Percentiles rank a stretch among this genome's conserved stretches.
Conservation (phyloP, 2,888 invertebrate species). For the Dromius quadrimaculatus region DNA sequence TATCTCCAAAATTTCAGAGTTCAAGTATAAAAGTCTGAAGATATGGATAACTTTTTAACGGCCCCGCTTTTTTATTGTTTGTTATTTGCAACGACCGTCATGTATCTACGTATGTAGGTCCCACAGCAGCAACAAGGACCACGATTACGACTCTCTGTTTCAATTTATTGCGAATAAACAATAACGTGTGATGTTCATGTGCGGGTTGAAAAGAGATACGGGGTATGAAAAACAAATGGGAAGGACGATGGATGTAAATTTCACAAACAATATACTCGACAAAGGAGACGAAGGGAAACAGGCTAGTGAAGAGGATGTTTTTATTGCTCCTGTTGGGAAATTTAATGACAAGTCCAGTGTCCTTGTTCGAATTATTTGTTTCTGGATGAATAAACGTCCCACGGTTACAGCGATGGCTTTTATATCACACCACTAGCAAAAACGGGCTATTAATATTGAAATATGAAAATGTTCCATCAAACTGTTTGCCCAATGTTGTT, state of each 20-base stretch:
- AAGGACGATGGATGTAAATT: slow-evolving; percentile 44
- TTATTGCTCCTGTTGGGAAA: slow-evolving; percentile 30
- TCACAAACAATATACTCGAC: slow-evolving; percentile 35
- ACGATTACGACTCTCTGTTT: slow-evolving; percentile 28
- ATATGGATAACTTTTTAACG: slow-evolving; percentile 51
- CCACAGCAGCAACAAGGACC: not conserved
- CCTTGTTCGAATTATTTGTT: slow-evolving; percentile 20
- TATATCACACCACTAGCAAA: too few species aligned
- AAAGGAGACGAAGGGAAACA: slow-evolving; percentile 24
- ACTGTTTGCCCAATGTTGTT: too few species aligned
- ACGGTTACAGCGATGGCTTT: too few species aligned
- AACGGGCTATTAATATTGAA: too few species aligned
- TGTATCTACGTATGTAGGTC: slow-evolving; percentile 35
- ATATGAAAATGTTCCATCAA: too few species aligned
- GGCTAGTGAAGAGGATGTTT: slow-evolving; percentile 19
- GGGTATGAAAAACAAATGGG: slow-evolving; percentile 3
- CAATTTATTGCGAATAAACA: slow-evolving; percentile 48
- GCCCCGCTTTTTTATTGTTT: slow-evolving; percentile 45
- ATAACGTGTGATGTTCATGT: slow-evolving; percentile 38
- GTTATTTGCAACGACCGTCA: slow-evolving; percentile 48
- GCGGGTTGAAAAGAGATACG: not conserved
- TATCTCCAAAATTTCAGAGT: too few species aligned
- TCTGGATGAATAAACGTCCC: slow-evolving; percentile 4
- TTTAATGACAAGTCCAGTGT: slow-evolving; percentile 17
- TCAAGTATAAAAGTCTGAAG: slow-evolving; percentile 24